Evolutionary conservation across 2,797 vertebrate genomes (phyloP).

Genomic region (Poliocrania exsul): DNA sequence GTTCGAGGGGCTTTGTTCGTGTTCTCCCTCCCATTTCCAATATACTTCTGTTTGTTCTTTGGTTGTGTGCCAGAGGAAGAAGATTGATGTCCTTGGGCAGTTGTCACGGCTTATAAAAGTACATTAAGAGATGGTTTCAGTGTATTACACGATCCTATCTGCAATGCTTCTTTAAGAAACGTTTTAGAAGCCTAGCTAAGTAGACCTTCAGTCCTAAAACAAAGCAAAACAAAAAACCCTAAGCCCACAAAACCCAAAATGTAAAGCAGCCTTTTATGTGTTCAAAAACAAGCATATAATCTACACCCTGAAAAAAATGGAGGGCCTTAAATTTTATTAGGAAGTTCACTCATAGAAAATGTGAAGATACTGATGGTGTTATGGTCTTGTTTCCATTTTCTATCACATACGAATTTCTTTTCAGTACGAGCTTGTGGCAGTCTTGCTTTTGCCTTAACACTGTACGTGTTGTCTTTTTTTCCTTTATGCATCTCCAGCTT

Average conservation of each 20-base stretch:
- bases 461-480: not conserved
- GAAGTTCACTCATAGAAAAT: rapidly evolving
- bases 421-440: rapidly evolving
- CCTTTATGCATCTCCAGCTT: not conserved
- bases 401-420: not conserved
- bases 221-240: not conserved
- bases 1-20: not conserved
- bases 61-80: not conserved
- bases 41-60: not conserved
- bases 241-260: not conserved
- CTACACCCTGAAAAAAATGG: rapidly evolving
- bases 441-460: not conserved
- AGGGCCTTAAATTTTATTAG: not conserved
- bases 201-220: not conserved
- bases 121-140: not conserved
- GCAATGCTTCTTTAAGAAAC: not conserved
- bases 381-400: not conserved
- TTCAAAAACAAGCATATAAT: not conserved
- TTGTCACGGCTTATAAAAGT: not conserved
- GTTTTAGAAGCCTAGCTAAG: not conserved
- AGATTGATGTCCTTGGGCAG: not conserved
- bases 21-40: not conserved
- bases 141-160: not conserved
- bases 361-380: rapidly evolving
- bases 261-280: not conserved